These are phyloP conservation scores for Pantherophis alleghaniensis DNA, from an alignment of 2,797 vertebrate species.

Conservation along the genomic window DNA sequence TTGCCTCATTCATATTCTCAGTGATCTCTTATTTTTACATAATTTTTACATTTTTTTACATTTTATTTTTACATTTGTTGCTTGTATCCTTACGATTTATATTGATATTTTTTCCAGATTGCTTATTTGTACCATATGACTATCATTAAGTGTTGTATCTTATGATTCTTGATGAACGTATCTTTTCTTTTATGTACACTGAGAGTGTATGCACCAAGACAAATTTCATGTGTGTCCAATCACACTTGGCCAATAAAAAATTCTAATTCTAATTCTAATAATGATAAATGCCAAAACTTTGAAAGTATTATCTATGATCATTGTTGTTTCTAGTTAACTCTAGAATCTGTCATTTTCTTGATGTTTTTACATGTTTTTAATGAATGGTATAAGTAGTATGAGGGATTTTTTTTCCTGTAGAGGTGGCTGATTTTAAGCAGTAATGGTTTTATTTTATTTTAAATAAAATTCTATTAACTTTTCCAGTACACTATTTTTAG, in stretches of 20 bases:
- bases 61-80: no score
- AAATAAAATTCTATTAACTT: background rate
- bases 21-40: background rate
- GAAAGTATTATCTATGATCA: background rate
- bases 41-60: no score
- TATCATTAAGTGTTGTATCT: no score
- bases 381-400: constrained; percentile 8
- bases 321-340: constrained; percentile 22
- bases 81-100: no score
- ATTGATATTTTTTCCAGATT: no score
- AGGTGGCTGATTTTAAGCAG: constrained; percentile 15
- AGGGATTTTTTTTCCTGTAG: constrained; percentile 14
- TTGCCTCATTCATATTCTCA: background rate
- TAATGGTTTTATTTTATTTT: background rate
- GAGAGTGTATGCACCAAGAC: no score
- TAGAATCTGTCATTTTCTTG: background rate
- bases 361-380: constrained; percentile 27
- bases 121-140: no score
- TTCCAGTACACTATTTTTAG: background rate
- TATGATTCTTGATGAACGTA: no score
- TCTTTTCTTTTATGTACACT: no score
- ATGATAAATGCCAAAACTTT: background rate
- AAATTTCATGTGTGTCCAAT: no score
- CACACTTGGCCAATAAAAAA: no score
- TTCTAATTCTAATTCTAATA: no score